Evolutionary conservation across 1,140 invertebrate species (phyloP), one percentile per base, ranked within the genome.

Genomic region (Neodiprion fabricii): DNA sequence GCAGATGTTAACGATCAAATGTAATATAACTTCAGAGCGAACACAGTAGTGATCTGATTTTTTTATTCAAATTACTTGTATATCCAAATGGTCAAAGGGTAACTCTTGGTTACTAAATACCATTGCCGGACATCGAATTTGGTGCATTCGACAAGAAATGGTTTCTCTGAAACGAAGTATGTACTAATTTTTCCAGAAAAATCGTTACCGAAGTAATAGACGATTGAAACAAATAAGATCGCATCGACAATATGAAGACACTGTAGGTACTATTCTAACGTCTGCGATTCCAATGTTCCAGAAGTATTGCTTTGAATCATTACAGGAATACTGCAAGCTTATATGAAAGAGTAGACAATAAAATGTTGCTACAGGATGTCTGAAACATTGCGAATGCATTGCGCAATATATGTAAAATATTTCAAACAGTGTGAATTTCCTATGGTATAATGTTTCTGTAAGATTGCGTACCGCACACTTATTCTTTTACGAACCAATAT

Each of bases 101-200:
- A 92, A 81, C 93, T 93, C 79, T 93, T 94, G 9, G 95, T 95
- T 0, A 97, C 91, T 49, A 97, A 82, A 87, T 96, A 96, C 90
- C 95, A 95, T 84, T 94, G 93, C 23, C 94, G 89, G 70, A 96
- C 96, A 82, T 96, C 95, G 84, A 96, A 96, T 88, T 96, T 96
- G 4, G 94, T 96, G 73, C 95, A 92, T 83, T 95, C 91, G 53
- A 96, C 92, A n/a, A 96, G 85, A 48, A 95, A 82, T 1, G 94
- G 94, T 71, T 91, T 90, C 84, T 94, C 93, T 94, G 75, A 9
- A 77, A 76, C 68, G 73, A 50, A 71, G 66, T 9, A n/a, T 14
- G 1, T 2, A 40, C 28, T 40, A 40, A 40, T 40, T 5, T 40
- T 40, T 5, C 28, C 28, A 5, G 28, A 40, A 40, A 40, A 40